Evolutionary conservation across 2,113 vertebrate genomes (phyloP).

Genomic region (Syngnathoides biaculeatus): DNA sequence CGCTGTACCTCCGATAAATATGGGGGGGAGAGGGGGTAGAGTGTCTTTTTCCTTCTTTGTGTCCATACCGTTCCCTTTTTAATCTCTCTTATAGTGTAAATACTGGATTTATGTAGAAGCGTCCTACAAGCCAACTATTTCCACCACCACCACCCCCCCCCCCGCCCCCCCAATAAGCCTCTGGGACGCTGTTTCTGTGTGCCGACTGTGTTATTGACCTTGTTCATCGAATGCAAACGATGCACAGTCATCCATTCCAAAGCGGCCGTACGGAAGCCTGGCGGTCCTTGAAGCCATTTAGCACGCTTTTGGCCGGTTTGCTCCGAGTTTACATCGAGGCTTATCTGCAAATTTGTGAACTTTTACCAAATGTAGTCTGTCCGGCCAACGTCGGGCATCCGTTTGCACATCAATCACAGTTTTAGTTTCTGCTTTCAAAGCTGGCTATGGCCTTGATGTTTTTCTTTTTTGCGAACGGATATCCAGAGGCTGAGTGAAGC

Average conservation of each 20-base stretch:
- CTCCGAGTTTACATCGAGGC: conserved; percentile 52
- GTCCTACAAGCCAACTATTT: conserved; percentile 28
- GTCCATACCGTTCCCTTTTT: conserved; percentile 12
- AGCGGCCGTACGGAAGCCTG: conserved; percentile 42
- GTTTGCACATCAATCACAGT: conserved; percentile 65
- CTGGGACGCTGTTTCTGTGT: conserved; percentile 22
- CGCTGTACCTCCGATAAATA: conserved; percentile 43
- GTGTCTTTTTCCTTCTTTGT: conserved; percentile 25
- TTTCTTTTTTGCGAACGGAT: conserved; percentile 58
- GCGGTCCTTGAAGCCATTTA: conserved; percentile 42
- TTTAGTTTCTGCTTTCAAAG: conserved; percentile 65
- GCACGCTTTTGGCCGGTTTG: conserved; percentile 42
- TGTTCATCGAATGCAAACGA: conserved; percentile 38
- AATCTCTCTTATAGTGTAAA: conserved; percentile 24
- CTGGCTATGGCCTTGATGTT: conserved; percentile 62
- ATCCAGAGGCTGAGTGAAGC: conserved; percentile 62
- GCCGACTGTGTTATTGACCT: conserved; percentile 24
- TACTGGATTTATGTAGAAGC: conserved; percentile 37
- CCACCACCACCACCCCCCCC: no score
- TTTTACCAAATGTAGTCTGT: conserved; percentile 65
- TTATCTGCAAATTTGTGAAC: conserved; percentile 69
- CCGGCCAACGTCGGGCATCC: conserved; percentile 58
- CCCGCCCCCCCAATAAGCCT: conserved; percentile 19
- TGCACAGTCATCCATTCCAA: conserved; percentile 31
- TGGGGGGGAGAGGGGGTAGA: conserved; percentile 51